Evolutionary conservation across 2,888 invertebrate species (phyloP).

Genomic region (Pachliopta kotzebuea): DNA sequence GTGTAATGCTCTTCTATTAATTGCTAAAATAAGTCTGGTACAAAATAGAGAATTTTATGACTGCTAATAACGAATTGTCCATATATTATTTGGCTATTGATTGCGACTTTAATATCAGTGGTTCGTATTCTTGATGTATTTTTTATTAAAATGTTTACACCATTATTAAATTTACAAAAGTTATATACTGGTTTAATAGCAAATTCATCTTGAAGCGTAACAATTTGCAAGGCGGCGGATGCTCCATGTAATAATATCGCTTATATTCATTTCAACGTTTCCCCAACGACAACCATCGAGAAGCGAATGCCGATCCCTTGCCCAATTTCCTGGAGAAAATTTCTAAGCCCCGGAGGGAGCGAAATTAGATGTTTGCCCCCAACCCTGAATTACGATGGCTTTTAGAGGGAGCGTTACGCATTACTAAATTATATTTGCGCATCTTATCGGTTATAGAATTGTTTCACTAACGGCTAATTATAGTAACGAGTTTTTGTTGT

Average conservation of each 20-base stretch:
- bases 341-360: constrained; percentile 18
- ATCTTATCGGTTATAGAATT: constrained; percentile 10
- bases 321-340: constrained; percentile 27
- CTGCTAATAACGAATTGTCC: too few relatives aligned
- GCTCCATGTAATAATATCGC: neutral
- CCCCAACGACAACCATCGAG: constrained; percentile 11
- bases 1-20: too few relatives aligned
- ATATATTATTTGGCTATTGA: too few relatives aligned
- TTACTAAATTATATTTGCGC: constrained; percentile 22
- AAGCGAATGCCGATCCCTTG: constrained; percentile 20
- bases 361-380: constrained; percentile 28
- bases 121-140: too few relatives aligned
- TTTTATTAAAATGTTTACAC: too few relatives aligned
- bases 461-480: neutral
- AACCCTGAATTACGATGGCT: constrained; percentile 16
- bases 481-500: neutral
- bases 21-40: too few relatives aligned
- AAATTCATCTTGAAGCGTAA: neutral
- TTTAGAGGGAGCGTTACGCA: constrained; percentile 11
- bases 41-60: too few relatives aligned
- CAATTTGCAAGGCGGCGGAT: neutral
- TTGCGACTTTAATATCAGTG: too few relatives aligned
- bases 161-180: too few relatives aligned
- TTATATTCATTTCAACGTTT: constrained; percentile 7
- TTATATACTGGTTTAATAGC: neutral